Percentiles rank a stretch among this genome's conserved stretches.
phyloP scores from a whole-genome alignment of 2,797 vertebrate species.

The Pogoniulus pusillus region DNA sequence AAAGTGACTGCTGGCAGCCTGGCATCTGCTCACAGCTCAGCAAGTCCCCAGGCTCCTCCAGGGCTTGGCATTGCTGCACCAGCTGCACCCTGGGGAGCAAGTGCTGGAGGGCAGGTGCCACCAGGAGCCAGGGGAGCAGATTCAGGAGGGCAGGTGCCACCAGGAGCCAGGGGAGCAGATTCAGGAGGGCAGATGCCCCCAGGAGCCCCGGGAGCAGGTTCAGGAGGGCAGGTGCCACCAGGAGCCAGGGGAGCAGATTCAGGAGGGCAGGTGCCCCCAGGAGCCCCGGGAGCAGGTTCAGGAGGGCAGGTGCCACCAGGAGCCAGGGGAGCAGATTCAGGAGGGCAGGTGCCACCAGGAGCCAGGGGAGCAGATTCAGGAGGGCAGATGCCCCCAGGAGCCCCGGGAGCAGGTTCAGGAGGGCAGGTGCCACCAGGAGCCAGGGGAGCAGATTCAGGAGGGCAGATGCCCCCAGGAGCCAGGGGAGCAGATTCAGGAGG shows the following conservation, averaged over 20 bases:
- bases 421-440: no score
- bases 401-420: no score
- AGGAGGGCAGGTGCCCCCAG: not conserved
- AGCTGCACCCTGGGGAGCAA: not conserved
- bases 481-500: no score
- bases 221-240: not conserved
- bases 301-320: no score
- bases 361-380: no score
- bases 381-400: no score
- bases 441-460: no score
- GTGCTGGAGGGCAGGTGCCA: not conserved
- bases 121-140: not conserved
- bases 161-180: fast-evolving
- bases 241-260: fast-evolving
- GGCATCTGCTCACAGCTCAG: slow-evolving; percentile 36
- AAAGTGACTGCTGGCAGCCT: not conserved
- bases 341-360: no score
- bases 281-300: fast-evolving
- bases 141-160: not conserved
- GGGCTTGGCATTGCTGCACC: fast-evolving
- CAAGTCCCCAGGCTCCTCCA: not conserved
- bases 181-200: not conserved
- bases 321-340: no score
- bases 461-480: no score
- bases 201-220: fast-evolving